Percentiles rank a stretch among this genome's conserved stretches.
These are phyloP conservation scores for Propithecus coquereli DNA, from an alignment of 2,113 vertebrate genomes.

Conservation along the genomic window DNA sequence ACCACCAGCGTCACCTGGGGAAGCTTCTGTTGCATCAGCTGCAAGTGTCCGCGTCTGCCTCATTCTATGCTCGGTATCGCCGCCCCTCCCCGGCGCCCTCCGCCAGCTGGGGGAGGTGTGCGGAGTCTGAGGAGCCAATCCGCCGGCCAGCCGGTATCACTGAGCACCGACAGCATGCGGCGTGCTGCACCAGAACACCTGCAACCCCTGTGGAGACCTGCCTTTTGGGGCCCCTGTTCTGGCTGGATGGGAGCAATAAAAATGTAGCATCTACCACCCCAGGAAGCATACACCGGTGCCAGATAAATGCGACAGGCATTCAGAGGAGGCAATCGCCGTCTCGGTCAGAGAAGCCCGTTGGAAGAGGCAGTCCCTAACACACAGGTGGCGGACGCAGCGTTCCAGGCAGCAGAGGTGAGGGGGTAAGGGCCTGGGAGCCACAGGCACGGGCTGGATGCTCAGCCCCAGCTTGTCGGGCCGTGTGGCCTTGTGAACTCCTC, in stretches of 20 bases:
- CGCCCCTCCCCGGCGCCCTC: not conserved
- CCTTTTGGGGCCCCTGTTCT: not conserved
- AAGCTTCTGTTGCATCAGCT: not conserved
- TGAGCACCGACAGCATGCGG: not conserved
- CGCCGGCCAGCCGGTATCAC: not conserved
- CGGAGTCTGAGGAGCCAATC: not conserved
- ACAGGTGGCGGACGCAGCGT: not conserved
- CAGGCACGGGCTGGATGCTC: not conserved
- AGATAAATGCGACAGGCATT: not conserved
- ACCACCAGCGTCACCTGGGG: not conserved
- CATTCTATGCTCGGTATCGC: not conserved
- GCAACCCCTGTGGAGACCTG: not conserved
- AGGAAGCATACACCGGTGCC: not conserved
- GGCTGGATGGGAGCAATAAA: not conserved
- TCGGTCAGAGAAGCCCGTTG: not conserved
- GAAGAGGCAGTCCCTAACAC: not conserved
- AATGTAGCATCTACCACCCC: not conserved
- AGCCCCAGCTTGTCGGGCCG: not conserved
- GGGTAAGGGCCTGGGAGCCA: not conserved
- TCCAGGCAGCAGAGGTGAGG: accelerated
- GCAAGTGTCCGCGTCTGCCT: not conserved
- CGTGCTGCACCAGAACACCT: not conserved
- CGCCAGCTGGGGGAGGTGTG: not conserved
- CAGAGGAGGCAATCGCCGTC: not conserved
- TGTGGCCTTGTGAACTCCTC: not conserved